Percentiles rank a stretch among this genome's conserved stretches.
phyloP scores from a whole-genome alignment of 92 coral and sea anemone species.

The Chrysogorgia sp. region DNA sequence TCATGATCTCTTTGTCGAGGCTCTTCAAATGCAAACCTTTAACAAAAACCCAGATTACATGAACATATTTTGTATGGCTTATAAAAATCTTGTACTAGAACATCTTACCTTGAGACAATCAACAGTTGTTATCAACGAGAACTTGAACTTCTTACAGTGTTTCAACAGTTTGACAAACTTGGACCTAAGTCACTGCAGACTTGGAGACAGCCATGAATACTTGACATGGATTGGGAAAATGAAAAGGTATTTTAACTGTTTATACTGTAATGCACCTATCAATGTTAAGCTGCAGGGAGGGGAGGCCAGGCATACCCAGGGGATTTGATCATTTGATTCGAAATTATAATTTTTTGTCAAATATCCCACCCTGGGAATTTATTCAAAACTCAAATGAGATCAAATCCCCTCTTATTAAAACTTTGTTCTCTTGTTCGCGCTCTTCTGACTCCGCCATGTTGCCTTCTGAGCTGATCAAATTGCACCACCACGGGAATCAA shows the following conservation, averaged over 20 bases:
- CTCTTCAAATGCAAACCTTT: constrained; percentile 56
- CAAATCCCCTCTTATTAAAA: too few species aligned
- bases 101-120: constrained; percentile 62
- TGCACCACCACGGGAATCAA: too few species aligned
- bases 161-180: constrained; percentile 71
- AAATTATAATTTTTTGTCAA: neutral
- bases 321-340: too few species aligned
- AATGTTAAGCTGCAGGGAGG: too few species aligned
- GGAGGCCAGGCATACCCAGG: too few species aligned
- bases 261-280: neutral
- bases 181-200: constrained; percentile 82
- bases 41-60: constrained; percentile 42
- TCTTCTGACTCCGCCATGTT: too few species aligned
- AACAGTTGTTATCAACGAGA: constrained; percentile 60
- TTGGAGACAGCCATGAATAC: constrained; percentile 83
- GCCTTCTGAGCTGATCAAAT: too few species aligned
- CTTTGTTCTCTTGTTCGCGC: too few species aligned
- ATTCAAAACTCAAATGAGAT: too few species aligned
- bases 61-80: constrained; percentile 79
- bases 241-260: constrained; percentile 57
- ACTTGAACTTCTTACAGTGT: constrained; percentile 62
- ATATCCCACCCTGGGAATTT: too few species aligned
- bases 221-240: constrained; percentile 68
- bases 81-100: constrained; percentile 69
- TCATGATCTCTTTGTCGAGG: constrained; percentile 72